A percentile compares a stretch with the other conserved stretches of the same genome.
Evolutionary conservation across 1,140 invertebrate genomes (phyloP).

Genomic region (Drosophila repletoides): DNA sequence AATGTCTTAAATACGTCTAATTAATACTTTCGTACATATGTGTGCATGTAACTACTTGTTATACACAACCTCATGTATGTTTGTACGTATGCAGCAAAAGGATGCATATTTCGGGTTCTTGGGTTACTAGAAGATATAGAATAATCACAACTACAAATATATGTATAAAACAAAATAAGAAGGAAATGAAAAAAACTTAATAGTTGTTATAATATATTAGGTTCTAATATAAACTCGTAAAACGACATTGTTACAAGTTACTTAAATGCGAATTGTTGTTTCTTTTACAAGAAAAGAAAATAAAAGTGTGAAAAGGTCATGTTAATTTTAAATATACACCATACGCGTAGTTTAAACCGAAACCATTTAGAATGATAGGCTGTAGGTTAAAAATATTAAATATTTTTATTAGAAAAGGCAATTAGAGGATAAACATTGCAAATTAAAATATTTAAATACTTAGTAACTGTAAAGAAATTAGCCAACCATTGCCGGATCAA

Average conservation of each 20-base stretch:
- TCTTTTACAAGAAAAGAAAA: constrained; percentile 56
- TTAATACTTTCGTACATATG: neutral
- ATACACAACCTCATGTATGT: too few relatives aligned
- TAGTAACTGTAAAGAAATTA: constrained; percentile 62
- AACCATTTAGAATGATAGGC: constrained; percentile 45
- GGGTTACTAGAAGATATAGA: too few relatives aligned
- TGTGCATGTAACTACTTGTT: neutral
- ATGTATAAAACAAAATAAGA: constrained; percentile 43
- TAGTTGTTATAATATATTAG: constrained; percentile 60
- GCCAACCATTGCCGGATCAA: constrained; percentile 73
- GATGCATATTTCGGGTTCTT: too few relatives aligned
- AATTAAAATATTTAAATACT: constrained; percentile 36
- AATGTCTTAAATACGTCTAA: neutral
- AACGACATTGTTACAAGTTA: constrained; percentile 60
- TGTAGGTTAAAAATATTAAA: constrained; percentile 47
- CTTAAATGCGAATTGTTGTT: constrained; percentile 55
- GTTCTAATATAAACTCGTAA: constrained; percentile 44
- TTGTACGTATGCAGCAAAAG: too few relatives aligned
- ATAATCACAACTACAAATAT: constrained; percentile 8
- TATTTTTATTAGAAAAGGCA: constrained; percentile 51
- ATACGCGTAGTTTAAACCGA: constrained; percentile 38
- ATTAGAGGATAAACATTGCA: constrained; percentile 38
- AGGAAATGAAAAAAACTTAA: neutral
- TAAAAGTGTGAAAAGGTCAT: constrained; percentile 31
- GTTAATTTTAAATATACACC: constrained; percentile 37